A percentile compares a stretch with the other conserved stretches of the same genome.
phyloP scores from a whole-genome alignment of 2,888 invertebrate species.

The Trilocha varians region DNA sequence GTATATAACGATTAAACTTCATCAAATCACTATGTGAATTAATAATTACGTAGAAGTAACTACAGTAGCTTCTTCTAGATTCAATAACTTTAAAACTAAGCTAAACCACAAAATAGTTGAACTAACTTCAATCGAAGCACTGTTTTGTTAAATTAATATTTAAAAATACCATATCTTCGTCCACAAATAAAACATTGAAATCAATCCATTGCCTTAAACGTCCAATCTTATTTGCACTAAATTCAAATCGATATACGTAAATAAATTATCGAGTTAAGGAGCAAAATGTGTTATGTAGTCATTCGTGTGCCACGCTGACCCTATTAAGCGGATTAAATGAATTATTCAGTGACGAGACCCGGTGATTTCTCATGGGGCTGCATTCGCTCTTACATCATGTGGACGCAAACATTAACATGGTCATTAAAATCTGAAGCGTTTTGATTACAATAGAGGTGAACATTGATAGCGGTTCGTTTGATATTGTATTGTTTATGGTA shows the following conservation, averaged over 20 bases:
- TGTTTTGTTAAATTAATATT: too few species aligned
- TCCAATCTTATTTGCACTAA: not conserved
- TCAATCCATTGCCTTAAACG: not conserved
- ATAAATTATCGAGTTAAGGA: conserved; percentile 10
- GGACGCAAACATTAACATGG: not conserved
- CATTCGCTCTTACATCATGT: not conserved
- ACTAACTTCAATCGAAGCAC: too few species aligned
- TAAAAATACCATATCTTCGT: too few species aligned
- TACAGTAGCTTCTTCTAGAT: too few species aligned
- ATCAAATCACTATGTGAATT: too few species aligned
- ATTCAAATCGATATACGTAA: not conserved
- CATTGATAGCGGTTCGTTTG: too few species aligned
- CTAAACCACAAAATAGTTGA: too few species aligned
- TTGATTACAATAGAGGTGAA: not conserved
- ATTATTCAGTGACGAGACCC: conserved; percentile 53
- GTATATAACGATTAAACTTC: too few species aligned
- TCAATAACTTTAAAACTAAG: too few species aligned
- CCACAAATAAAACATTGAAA: too few species aligned
- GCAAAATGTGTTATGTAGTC: conserved; percentile 28
- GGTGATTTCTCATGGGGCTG: conserved; percentile 27
- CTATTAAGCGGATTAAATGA: conserved; percentile 65
- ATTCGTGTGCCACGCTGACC: conserved; percentile 24
- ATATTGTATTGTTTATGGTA: too few species aligned
- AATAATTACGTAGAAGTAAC: too few species aligned
- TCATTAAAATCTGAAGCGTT: not conserved